These are phyloP conservation scores for Oegoconia quadripuncta DNA, from an alignment of 2,888 invertebrate genomes.

Conservation along the genomic window DNA sequence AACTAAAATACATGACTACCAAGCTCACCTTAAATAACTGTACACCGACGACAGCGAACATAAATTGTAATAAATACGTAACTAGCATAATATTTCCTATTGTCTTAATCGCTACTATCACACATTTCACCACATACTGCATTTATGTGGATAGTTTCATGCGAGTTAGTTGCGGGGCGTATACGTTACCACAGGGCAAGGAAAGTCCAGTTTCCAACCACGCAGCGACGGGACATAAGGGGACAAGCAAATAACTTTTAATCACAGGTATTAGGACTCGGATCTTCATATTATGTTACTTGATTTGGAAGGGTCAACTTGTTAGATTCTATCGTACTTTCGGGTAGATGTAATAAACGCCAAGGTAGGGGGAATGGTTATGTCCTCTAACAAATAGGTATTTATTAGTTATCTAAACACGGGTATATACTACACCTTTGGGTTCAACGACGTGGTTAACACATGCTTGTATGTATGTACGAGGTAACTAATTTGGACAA, in stretches of 20 bases:
- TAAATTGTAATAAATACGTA: conserved; percentile 99
- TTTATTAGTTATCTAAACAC: conserved; percentile 45
- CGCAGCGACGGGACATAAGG: conserved; percentile 71
- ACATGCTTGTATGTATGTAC: conserved; percentile 35
- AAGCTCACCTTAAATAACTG: conserved; percentile 98
- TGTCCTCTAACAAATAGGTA: conserved; percentile 35
- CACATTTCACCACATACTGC: conserved; percentile 99
- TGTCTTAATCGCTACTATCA: conserved; percentile 99
- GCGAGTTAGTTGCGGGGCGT: conserved; percentile 54
- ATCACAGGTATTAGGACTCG: conserved; percentile 38
- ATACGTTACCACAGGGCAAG: conserved; percentile 64
- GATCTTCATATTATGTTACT: conserved; percentile 16
- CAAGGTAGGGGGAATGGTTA: conserved; percentile 74
- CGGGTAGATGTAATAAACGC: conserved; percentile 40
- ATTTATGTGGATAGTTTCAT: conserved; percentile 36
- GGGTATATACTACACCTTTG: conserved; percentile 66
- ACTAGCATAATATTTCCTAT: conserved; percentile 99
- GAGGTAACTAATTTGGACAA: conserved; percentile 35
- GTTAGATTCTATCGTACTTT: conserved; percentile 1
- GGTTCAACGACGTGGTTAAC: conserved; percentile 43
- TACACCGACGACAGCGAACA: conserved; percentile 99
- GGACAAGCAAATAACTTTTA: conserved; percentile 72
- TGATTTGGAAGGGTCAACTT: conserved; percentile 17
- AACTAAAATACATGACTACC: not conserved
- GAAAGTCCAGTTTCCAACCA: conserved; percentile 53